Conservation (phyloP, 2,797 vertebrate genomes). For the Spheniscus humboldti region DNA sequence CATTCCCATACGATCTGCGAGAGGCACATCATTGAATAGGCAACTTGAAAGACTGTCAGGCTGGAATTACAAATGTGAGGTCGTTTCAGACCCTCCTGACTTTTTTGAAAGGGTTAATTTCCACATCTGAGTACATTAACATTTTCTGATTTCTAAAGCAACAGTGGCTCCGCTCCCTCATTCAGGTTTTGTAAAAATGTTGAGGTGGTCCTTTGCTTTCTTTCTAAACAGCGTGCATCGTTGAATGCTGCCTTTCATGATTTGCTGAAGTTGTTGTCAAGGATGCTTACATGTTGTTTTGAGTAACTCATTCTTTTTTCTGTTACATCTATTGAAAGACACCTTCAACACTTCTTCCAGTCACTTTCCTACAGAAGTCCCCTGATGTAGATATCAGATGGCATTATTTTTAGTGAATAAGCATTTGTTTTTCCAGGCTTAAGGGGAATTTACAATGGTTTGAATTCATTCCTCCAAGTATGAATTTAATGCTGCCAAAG, state of each 20-base stretch:
- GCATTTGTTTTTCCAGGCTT: background rate
- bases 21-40: background rate
- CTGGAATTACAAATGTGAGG: background rate
- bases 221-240: background rate
- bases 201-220: background rate
- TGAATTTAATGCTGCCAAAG: background rate
- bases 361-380: background rate
- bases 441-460: background rate
- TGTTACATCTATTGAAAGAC: background rate
- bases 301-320: background rate
- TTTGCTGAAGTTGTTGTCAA: background rate
- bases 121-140: background rate
- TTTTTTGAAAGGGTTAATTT: background rate
- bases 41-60: background rate
- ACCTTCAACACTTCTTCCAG: background rate
- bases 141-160: background rate
- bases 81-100: background rate
- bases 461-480: background rate
- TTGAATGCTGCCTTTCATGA: background rate
- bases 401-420: constrained; percentile 21
- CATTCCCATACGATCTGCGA: fast-evolving
- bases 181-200: background rate
- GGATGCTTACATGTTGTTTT: background rate
- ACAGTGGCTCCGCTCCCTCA: background rate
- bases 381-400: background rate